A percentile compares a stretch with the other conserved stretches of the same genome.
These are phyloP conservation scores for Falco berigora DNA, from an alignment of 2,797 vertebrate genomes.

Conservation along the genomic window DNA sequence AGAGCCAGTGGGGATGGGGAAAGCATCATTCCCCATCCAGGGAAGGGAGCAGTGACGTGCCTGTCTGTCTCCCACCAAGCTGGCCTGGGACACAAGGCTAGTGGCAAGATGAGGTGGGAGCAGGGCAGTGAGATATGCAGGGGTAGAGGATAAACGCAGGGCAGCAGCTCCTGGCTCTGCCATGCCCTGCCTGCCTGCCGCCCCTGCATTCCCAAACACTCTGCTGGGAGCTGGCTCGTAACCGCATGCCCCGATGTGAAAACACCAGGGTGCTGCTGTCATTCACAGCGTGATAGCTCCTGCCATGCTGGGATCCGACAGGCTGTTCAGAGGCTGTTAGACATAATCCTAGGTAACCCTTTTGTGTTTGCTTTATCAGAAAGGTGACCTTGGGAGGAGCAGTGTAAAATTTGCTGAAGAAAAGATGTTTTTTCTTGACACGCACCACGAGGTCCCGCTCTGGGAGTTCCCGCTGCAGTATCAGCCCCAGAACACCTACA, in stretches of 20 bases:
- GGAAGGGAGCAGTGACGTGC: not conserved
- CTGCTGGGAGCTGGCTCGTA: not conserved
- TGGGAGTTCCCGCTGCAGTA: not conserved
- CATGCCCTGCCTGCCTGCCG: not conserved
- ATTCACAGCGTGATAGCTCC: not conserved
- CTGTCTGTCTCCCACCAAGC: not conserved
- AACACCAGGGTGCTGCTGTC: not conserved
- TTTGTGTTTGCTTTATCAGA: conserved; percentile 15
- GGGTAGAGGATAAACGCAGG: not conserved
- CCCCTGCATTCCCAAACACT: not conserved
- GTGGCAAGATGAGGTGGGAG: not conserved
- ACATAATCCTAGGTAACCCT: not conserved
- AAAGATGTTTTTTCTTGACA: conserved; percentile 6
- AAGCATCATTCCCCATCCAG: not conserved
- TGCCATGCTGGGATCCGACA: not conserved
- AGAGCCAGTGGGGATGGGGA: not conserved
- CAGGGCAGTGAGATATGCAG: not conserved
- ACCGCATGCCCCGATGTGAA: not conserved
- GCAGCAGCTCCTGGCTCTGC: not conserved
- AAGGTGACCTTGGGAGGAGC: not conserved
- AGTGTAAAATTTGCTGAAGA: not conserved
- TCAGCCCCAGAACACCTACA: not conserved
- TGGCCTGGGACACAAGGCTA: not conserved
- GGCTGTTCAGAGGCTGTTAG: not conserved
- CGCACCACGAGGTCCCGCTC: not conserved